phyloP scores from a whole-genome alignment of 1,140 invertebrate genomes.

The Rhopalosiphum maidis region DNA sequence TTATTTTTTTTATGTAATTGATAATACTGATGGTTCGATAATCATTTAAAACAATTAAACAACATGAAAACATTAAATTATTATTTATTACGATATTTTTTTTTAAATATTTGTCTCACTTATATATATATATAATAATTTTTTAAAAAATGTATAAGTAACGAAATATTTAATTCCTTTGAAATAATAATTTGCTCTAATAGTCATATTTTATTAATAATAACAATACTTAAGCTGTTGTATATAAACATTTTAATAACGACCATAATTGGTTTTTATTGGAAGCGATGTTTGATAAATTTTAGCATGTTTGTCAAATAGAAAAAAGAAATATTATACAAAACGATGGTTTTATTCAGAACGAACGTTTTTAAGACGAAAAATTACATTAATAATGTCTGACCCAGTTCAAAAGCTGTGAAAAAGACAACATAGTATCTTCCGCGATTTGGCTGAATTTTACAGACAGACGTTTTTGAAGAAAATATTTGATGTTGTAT shows the following conservation, averaged over 20 bases:
- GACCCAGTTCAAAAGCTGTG: constrained; percentile 18
- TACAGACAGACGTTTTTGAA: constrained; percentile 7
- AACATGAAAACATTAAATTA: neutral
- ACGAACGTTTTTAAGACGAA: constrained; percentile 23
- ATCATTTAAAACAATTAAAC: neutral
- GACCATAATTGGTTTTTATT: constrained; percentile 9
- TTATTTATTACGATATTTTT: neutral
- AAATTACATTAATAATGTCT: constrained; percentile 38
- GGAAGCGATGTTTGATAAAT: neutral
- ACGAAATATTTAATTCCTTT: neutral
- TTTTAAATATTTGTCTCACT: neutral
- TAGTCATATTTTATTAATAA: constrained; percentile 11
- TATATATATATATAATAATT: neutral
- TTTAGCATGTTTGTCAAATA: neutral
- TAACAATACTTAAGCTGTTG: neutral
- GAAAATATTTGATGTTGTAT: constrained; percentile 12
- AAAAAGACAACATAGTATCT: neutral
- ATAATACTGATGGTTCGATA: neutral
- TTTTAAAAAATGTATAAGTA: neutral
- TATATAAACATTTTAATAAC: neutral
- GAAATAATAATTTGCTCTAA: neutral
- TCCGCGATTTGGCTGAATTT: neutral
- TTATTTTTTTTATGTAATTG: neutral
- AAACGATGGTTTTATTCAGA: constrained; percentile 12
- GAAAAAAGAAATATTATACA: neutral